phyloP scores from a whole-genome alignment of 2,113 vertebrate genomes.

The Nothocercus julius region DNA sequence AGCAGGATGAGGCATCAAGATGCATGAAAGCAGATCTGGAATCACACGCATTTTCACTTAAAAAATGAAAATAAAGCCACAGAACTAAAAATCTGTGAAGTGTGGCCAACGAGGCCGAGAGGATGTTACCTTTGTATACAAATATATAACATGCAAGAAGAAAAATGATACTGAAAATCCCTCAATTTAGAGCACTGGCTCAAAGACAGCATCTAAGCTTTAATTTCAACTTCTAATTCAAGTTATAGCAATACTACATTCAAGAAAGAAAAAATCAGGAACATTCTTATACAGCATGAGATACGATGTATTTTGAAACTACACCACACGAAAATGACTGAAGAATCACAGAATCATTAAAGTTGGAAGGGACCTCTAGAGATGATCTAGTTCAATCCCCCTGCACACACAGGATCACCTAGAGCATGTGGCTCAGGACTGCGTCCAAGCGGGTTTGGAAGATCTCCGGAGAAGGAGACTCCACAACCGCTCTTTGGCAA shows the following conservation, averaged over 20 bases:
- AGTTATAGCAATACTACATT: neutral
- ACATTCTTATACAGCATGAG: accelerated
- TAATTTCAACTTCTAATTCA: neutral
- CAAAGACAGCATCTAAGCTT: neutral
- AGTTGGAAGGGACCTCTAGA: no score
- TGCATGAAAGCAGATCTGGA: neutral
- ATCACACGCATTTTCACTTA: accelerated
- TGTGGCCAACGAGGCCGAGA: neutral
- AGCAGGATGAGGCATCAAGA: neutral
- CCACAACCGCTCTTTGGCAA: no score
- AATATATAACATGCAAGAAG: neutral
- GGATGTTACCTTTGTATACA: accelerated
- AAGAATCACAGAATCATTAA: neutral
- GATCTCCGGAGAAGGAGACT: no score
- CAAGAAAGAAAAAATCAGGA: neutral
- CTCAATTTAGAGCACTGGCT: accelerated
- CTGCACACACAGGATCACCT: no score
- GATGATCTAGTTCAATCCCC: no score
- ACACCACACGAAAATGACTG: neutral
- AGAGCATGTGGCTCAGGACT: no score
- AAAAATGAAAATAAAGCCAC: neutral
- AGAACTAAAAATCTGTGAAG: neutral
- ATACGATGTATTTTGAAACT: neutral
- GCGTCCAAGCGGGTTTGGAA: no score
- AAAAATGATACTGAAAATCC: neutral